Base-by-base conservation (phyloP, 2,797 vertebrate genomes). In the Smutsia temminckii region DNA sequence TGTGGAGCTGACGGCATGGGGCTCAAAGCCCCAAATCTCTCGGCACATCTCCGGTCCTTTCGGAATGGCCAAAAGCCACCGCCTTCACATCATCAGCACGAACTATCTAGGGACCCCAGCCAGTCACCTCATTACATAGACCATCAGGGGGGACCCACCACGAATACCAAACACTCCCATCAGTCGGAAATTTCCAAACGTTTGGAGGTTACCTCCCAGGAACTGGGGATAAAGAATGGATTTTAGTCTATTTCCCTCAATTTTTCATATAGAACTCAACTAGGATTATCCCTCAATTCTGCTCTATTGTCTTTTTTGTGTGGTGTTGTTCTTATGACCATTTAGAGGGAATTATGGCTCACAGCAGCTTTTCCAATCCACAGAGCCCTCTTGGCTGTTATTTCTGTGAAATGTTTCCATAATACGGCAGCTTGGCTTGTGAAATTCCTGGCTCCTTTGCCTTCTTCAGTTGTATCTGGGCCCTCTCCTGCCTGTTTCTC, bases 311-410 rank as follows among this genome's bases (percentile, higher is more conserved):
- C n/a, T 9, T 8, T 40, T 55, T 46, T 37, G 7, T 9, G 14
- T 12, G 51, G 8, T 0, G 2, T 4, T 0, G 8, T n/a, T 63
- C n/a, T 68, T 34, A 14, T 5, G 57, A 13, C 6, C 18, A 0
- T 32, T 40, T 3, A 18, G 57, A n/a, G 61, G 40, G 55, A 71
- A 34, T 16, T 5, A 1, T 0, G 6, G 57, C 53, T 53, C 63
- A 9, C 4, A 3, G 8, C 13, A 3, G 23, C 40, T 11, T 34
- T 8, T 21, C 40, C 5, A 4, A 17, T 12, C 61, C 17, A 0
- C 49, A 3, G 17, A 71, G 42, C 55, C 3, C 68, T 5, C 77
- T 53, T 51, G 12, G 53, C 79, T 57, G 20, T 32, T 12, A 16
- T 1, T 34, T 74, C 3, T 27, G 0, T 8, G 57, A 81, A 21